Base-by-base conservation (phyloP, 2,888 invertebrate genomes). In the Ormyrus rosae region DNA sequence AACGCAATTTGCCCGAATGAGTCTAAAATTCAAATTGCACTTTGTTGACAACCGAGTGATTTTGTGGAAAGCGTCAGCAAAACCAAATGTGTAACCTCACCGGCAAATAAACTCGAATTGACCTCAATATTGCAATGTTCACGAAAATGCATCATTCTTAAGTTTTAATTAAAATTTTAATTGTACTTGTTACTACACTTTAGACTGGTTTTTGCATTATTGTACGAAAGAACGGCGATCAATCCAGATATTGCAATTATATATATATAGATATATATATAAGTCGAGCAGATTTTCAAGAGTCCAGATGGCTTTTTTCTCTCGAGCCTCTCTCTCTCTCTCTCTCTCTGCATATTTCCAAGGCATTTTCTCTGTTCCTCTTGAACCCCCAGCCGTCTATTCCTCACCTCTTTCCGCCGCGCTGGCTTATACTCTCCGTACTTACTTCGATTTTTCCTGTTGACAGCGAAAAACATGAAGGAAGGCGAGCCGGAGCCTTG, bases 401-500 rank as follows among this genome's bases (percentile, higher is more conserved):
- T 63, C 45, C 45, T 45, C 48, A 45, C 48, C 13, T 76, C 61
- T 19, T 34, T 34, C 11, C 48, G 34, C 45, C 64, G 5, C 9
- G 45, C 58, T 55, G 50, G 34, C 56, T 63, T 51, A 34, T 60
- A 55, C 68, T 61, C 8, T 34, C 51, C 50, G 63, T 19, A 63
- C 68, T 81, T 58, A 77, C 69, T 74, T 74, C 13, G 58, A 75
- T 83, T 82, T 84, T 34, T 81, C 84, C 85, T 84, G 83, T 85
- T 93, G 93, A 83, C 93, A 97, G 97, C 96, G 84, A 98, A 97
- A 94, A 93, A 95, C 85, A 96, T 95, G 88, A 97, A 97, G 92
- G 98, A 98, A 85, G 98, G 98, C 70, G 97, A 96, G 92, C 93
- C 95, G 84, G 98, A 98, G 91, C 95, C 96, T 74, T 98, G 98